Evolutionary conservation across 2,113 vertebrate genomes (phyloP).

Genomic region (Thamnaconus septentrionalis): DNA sequence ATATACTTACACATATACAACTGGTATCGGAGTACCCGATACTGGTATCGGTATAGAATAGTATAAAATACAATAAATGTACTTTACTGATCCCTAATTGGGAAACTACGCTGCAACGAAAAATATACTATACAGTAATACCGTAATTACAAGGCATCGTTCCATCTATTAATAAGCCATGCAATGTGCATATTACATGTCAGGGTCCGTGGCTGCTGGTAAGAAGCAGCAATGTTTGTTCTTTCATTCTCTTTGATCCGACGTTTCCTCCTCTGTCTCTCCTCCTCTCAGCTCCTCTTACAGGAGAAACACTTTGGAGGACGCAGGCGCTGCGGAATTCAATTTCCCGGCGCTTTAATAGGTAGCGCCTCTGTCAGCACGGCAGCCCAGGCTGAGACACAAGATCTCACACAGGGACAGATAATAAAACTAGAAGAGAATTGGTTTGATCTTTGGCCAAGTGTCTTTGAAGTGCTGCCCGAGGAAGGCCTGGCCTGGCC

Average conservation of each 20-base stretch:
- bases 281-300: conserved; percentile 16
- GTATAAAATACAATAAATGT: too few species aligned
- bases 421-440: neutral
- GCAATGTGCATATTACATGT: too few species aligned
- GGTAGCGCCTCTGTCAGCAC: neutral
- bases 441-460: conserved; percentile 6
- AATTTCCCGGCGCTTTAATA: conserved; percentile 22
- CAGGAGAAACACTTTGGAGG: conserved; percentile 23
- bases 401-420: conserved; percentile 20
- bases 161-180: too few species aligned
- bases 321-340: conserved; percentile 4
- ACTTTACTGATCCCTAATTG: too few species aligned
- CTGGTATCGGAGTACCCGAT: too few species aligned
- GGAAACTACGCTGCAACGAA: too few species aligned
- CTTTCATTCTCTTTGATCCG: conserved; percentile 38
- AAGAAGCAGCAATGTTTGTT: too few species aligned
- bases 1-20: too few species aligned
- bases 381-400: neutral
- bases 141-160: too few species aligned
- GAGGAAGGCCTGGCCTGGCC: neutral
- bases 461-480: neutral
- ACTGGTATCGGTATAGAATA: too few species aligned
- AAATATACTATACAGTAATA: too few species aligned
- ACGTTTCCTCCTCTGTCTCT: neutral
- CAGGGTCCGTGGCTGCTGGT: too few species aligned